Evolutionary conservation across 1,140 invertebrate species (phyloP).

Genomic region (Globodera rostochiensis): DNA sequence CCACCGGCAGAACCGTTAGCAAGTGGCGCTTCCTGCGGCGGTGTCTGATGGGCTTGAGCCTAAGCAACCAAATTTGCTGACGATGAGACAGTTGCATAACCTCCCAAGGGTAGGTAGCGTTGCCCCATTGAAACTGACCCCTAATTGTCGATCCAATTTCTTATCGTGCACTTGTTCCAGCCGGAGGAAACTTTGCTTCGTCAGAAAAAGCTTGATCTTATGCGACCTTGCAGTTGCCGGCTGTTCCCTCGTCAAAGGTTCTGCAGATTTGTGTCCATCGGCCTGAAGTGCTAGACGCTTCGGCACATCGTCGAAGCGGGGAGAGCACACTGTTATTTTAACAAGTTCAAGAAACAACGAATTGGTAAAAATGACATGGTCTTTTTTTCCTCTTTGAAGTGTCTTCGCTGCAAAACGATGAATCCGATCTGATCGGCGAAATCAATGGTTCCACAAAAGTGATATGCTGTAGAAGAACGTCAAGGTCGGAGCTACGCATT

Average conservation of each 20-base stretch:
- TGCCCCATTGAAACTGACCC: too few relatives aligned
- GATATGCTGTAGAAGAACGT: background rate
- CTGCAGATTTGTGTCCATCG: background rate
- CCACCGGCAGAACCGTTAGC: too few relatives aligned
- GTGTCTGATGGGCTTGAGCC: too few relatives aligned
- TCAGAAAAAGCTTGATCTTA: background rate
- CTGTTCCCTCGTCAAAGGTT: too few relatives aligned
- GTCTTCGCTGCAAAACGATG: background rate
- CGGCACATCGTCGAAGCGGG: background rate
- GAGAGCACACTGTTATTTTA: too few relatives aligned
- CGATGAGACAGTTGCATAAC: too few relatives aligned
- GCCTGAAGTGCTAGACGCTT: background rate
- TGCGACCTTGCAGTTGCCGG: background rate
- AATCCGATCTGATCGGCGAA: background rate
- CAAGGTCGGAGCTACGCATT: background rate
- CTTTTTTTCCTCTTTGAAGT: background rate
- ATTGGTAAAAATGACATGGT: background rate
- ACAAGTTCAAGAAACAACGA: too few relatives aligned
- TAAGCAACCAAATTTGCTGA: too few relatives aligned
- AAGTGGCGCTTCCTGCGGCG: too few relatives aligned
- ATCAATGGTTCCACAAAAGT: background rate
- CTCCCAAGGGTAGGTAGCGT: too few relatives aligned
- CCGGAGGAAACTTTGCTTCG: background rate
- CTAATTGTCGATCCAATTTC: background rate
- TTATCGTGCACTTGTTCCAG: background rate